Evolutionary conservation across 2,797 vertebrate species (phyloP), one percentile per base, ranked within the genome.

Genomic region (Dryobates pubescens): DNA sequence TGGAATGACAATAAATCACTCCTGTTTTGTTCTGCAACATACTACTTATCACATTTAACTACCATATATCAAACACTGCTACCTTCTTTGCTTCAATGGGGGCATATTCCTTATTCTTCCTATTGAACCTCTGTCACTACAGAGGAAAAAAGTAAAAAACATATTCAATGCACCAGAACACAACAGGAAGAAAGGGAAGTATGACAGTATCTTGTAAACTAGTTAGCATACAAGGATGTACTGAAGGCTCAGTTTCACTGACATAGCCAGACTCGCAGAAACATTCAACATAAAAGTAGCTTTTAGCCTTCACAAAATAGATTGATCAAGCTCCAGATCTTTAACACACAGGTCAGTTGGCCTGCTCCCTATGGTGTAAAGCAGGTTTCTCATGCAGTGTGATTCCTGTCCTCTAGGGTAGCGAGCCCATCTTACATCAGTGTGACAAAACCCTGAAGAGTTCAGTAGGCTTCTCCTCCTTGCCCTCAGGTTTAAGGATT

Each of bases 311-410:
- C 56, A 63, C 15, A 36, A 19, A 70, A 27, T 9, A n/a, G 10
- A 74, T 29, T 4, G 26, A 67, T 8, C 22, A 47, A 32, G n/a
- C 54, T 71, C 53, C 38, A 74, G 30, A 53, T 36, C 54, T 64
- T 56, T 57, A 23, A 84, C 13, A 71, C 56, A 29, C 24, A 57
- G 26, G 45, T 61, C 49, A 0, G 0, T 11, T 20, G 58, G 30
- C 29, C 23, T 0, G 0, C 41, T 89, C 43, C 2, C 3, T 36
- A 26, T 6, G 49, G 30, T 4, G 34, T 59, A 43, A 61, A 77
- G 65, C 24, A 68, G 27, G 19, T 74, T 54, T 74, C 74, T 74
- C n/a, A 10, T 4, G 5, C 32, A 36, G 16, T 49, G 19, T 24
- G 26, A 32, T n/a, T 71, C 38, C 29, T 53, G 6, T 69, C 20